A percentile compares a stretch with the other conserved stretches of the same genome.
phyloP scores from a whole-genome alignment of 2,888 invertebrate species.

The Xylocampa areola region DNA sequence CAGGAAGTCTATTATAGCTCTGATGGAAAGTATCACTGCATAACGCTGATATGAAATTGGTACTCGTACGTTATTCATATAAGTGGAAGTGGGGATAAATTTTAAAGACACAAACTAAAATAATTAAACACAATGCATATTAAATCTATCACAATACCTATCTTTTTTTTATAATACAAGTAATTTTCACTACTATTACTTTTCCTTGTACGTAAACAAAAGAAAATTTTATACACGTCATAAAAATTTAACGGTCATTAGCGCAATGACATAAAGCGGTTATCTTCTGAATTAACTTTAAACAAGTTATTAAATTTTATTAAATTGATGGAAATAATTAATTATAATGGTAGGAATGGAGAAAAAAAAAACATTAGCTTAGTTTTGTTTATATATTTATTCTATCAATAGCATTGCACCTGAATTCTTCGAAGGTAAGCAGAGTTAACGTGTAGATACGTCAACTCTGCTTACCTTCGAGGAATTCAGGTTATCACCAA shows the following conservation, averaged over 20 bases:
- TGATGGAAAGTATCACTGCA: no score
- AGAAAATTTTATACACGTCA: conserved; percentile 8
- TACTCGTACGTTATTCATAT: no score
- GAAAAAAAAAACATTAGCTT: neutral
- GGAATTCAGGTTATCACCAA: no score
- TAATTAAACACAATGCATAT: neutral
- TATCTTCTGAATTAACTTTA: conserved; percentile 9
- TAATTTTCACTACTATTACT: neutral
- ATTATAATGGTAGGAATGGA: no score
- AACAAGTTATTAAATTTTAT: neutral
- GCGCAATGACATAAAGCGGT: conserved; percentile 13
- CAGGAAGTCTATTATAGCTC: no score
- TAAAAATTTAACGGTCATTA: conserved; percentile 13
- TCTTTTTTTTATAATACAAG: neutral
- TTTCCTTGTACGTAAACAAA: conserved; percentile 4
- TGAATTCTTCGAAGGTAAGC: no score
- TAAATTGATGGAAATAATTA: neutral
- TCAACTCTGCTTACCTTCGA: no score
- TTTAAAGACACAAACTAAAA: no score
- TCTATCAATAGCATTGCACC: no score
- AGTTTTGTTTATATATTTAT: neutral
- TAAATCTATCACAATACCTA: neutral
- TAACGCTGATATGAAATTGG: no score
- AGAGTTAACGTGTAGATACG: no score
- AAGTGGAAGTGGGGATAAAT: no score